phyloP scores from a whole-genome alignment of 2,797 vertebrate genomes.

The Phyllotis vaccarum region DNA sequence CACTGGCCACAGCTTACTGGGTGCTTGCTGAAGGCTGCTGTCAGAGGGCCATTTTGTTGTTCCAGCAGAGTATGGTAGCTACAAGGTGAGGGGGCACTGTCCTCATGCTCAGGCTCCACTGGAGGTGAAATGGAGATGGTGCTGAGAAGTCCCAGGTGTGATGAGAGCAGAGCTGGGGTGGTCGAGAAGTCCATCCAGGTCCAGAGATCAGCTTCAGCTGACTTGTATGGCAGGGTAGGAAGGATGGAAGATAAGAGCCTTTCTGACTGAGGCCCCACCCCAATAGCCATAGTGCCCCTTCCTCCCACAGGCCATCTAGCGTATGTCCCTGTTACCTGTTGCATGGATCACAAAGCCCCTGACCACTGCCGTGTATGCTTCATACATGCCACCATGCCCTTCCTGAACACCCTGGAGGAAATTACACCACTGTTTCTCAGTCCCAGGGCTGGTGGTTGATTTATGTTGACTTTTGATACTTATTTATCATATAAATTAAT shows the following conservation, averaged over 20 bases:
- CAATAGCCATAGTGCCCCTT: not conserved
- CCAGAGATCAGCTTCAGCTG: not conserved
- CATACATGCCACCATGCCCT: not conserved
- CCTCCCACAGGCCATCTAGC: not conserved
- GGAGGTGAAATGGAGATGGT: not conserved
- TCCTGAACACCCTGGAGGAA: not conserved
- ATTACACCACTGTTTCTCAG: not conserved
- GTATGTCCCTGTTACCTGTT: not conserved
- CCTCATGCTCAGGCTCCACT: not conserved
- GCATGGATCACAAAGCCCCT: not conserved
- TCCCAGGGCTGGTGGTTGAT: not conserved
- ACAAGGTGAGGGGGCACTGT: fast-evolving
- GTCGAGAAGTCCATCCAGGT: not conserved
- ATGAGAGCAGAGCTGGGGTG: too few species aligned
- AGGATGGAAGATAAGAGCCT: not conserved
- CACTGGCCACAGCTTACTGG: not conserved
- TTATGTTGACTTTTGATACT: not conserved
- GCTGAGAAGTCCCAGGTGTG: not conserved
- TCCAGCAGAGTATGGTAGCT: not conserved
- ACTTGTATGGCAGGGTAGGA: not conserved
- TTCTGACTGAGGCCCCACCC: not conserved
- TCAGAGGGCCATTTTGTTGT: too few species aligned
- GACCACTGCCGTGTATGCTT: not conserved
- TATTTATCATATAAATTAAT: not conserved
- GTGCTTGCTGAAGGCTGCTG: not conserved